These are phyloP conservation scores for Parapristionchus giblindavisi DNA, from an alignment of 2,888 invertebrate genomes.

Conservation along the genomic window DNA sequence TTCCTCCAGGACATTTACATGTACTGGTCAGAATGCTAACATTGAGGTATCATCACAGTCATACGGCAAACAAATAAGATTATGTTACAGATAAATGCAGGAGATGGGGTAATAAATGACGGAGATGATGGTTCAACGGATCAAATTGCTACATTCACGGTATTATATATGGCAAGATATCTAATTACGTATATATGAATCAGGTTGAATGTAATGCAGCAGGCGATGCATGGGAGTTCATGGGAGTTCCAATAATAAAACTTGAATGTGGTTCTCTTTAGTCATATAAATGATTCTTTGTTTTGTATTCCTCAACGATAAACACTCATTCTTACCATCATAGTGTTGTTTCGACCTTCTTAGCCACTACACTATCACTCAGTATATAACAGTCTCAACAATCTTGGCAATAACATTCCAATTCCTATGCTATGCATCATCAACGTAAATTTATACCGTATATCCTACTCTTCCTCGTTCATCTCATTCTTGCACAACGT, in stretches of 20 bases:
- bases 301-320: neutral
- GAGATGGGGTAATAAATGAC: neutral
- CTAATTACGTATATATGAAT: too few relatives aligned
- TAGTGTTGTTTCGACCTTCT: slow-evolving; percentile 20
- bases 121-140: neutral
- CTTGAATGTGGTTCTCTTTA: neutral
- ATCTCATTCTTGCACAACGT: slow-evolving; percentile 12
- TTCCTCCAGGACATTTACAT: neutral
- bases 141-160: slow-evolving; percentile 1
- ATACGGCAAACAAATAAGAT: neutral
- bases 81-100: slow-evolving; percentile 3
- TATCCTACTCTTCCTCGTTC: neutral
- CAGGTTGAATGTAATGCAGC: neutral
- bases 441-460: neutral
- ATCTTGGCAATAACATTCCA: neutral
- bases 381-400: slow-evolving; percentile 18
- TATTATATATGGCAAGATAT: too few relatives aligned
- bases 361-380: neutral
- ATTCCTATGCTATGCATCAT: neutral
- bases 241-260: neutral
- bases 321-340: slow-evolving; percentile 1
- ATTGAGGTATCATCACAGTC: neutral
- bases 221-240: neutral
- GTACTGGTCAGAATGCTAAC: neutral
- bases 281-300: too few relatives aligned